Evolutionary conservation across 2,797 vertebrate species (phyloP).

Genomic region (Sebastes aleutianus): DNA sequence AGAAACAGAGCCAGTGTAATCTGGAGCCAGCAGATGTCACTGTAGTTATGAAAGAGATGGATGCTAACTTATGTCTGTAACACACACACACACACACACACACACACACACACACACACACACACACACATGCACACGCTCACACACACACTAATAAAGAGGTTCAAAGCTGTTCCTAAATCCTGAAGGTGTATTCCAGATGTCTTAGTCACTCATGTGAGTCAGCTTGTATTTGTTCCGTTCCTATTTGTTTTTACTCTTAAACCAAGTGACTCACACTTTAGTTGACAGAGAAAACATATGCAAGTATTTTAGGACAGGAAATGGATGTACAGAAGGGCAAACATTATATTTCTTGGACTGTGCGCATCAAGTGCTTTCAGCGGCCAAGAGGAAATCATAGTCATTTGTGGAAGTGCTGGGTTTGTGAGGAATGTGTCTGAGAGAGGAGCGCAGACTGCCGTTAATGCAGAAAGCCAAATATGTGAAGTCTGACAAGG

Average conservation of each 20-base stretch:
- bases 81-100: not conserved
- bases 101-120: not conserved
- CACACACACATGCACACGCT: not conserved
- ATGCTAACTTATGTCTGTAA: not conserved
- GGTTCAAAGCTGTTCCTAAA: slow-evolving; percentile 46
- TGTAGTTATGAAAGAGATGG: slow-evolving; percentile 41
- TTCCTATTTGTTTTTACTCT: slow-evolving; percentile 64
- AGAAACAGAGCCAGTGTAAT: not conserved
- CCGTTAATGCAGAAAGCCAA: slow-evolving; percentile 1
- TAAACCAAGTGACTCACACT: slow-evolving; percentile 70
- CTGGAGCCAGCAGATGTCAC: slow-evolving; percentile 62
- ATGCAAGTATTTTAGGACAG: slow-evolving; percentile 68
- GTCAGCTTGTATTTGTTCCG: slow-evolving; percentile 67
- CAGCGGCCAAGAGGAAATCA: slow-evolving; percentile 64
- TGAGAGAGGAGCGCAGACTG: slow-evolving; percentile 10
- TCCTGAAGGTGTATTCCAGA: slow-evolving; percentile 72
- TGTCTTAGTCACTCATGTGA: slow-evolving; percentile 79
- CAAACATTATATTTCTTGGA: slow-evolving; percentile 58
- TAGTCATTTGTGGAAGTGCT: slow-evolving; percentile 68
- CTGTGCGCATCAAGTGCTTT: slow-evolving; percentile 45
- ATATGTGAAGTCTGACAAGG: slow-evolving; percentile 31
- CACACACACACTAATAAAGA: not conserved
- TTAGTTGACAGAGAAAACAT: slow-evolving; percentile 58
- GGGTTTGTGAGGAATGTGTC: slow-evolving; percentile 57
- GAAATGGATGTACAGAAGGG: slow-evolving; percentile 64